Base-by-base conservation (phyloP, 2,113 vertebrate species). In the Thymallus thymallus region DNA sequence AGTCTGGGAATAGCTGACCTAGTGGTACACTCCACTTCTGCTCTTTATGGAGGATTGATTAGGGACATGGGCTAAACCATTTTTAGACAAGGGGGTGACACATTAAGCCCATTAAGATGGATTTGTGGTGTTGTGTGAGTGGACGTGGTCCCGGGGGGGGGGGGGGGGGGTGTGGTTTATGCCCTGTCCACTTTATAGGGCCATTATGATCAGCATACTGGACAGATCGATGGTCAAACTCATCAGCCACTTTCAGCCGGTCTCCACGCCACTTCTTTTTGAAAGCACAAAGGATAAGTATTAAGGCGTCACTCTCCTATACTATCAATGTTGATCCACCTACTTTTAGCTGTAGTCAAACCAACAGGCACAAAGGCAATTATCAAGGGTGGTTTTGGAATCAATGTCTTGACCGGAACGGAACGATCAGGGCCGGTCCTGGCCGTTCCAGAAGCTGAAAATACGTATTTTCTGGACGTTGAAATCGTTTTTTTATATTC, bases 101-200 rank as follows among this genome's bases (percentile, higher is more conserved):
- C n/a, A 61, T 61, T 61, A 65, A 66, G 30, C 20, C 20, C 29
- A 35, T 71, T 58, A 10, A 22, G 29, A 71, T 55, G 56, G n/a
- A 58, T 72, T 4, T 65, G 51, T 12, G 63, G 45, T 66, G 51
- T 12, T 68, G 45, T 66, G 30, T 66, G 69, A 71, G 51, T 73
- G 48, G 35, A 58, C 23, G 32, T 26, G 14, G 3, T 26, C 26
- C 26, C 26, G 2, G 26, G 26, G n/a, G n/a, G n/a, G n/a, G n/a
- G n/a, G n/a, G n/a, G n/a, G n/a, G n/a, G n/a, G n/a, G n/a, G n/a
- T n/a, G n/a, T n/a, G n/a, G n/a, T n/a, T n/a, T n/a, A n/a, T 26
- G 20, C 26, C 26, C 4, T 35, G 56, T 60, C 51, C 55, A 35
- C 48, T 26, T 78, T 65, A 73, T 46, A 51, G 35, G 35, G 56